Evolutionary conservation across 1,140 invertebrate genomes (phyloP).

Genomic region (Drosophila albomicans): DNA sequence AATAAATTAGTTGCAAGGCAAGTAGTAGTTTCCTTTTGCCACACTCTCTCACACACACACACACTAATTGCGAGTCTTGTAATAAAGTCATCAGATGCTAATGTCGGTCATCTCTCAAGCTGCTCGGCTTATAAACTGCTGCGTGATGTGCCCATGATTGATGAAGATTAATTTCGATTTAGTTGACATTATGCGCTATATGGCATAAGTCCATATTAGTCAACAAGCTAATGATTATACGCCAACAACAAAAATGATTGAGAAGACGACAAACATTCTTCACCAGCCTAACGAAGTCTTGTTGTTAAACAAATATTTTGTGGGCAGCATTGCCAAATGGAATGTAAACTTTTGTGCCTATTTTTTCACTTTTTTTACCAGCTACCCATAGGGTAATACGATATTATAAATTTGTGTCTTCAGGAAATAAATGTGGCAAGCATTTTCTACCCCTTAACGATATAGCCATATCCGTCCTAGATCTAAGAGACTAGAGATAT

Average conservation of each 20-base stretch:
- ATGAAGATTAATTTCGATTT: conserved; percentile 67
- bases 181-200: conserved; percentile 42
- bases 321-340: too few species aligned
- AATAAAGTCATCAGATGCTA: conserved; percentile 31
- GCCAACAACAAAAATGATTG: neutral
- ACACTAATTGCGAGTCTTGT: conserved; percentile 26
- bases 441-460: too few species aligned
- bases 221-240: neutral
- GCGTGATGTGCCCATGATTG: conserved; percentile 52
- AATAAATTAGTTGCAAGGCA: conserved; percentile 61
- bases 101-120: conserved; percentile 34
- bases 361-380: too few species aligned
- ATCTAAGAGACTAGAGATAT: too few species aligned
- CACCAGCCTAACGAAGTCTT: neutral
- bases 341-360: too few species aligned
- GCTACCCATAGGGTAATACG: too few species aligned
- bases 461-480: too few species aligned
- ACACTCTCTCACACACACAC: neutral
- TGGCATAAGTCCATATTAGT: conserved; percentile 25
- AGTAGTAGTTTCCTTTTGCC: conserved; percentile 21
- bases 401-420: too few species aligned
- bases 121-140: conserved; percentile 28
- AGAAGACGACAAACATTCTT: neutral
- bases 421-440: too few species aligned
- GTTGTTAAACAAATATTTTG: too few species aligned